A percentile compares a stretch with the other conserved stretches of the same genome.
Evolutionary conservation across 2,113 vertebrate species (phyloP).

Genomic region (Mobula hypostoma): DNA sequence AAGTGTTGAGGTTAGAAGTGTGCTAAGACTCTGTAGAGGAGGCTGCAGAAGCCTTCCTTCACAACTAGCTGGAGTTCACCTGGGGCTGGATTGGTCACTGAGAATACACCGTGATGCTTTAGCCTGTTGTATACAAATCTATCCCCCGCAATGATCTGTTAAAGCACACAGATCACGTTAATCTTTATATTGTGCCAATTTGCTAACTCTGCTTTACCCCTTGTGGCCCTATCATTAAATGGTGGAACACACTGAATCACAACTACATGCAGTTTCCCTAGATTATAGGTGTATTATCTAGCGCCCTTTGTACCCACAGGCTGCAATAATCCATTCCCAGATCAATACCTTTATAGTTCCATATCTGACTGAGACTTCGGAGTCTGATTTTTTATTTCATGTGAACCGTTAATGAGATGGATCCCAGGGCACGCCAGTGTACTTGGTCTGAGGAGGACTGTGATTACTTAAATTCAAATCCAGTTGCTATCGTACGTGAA

Average conservation of each 20-base stretch:
- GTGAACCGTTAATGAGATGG: neutral
- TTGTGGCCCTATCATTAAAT: neutral
- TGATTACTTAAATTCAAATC: neutral
- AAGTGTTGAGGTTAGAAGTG: too few relatives aligned
- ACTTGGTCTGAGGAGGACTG: neutral
- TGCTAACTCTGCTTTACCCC: neutral
- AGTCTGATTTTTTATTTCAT: neutral
- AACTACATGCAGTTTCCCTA: neutral
- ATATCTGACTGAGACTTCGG: neutral
- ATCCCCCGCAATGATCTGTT: neutral
- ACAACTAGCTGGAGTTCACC: too few relatives aligned
- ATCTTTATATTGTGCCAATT: neutral
- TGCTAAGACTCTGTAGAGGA: too few relatives aligned
- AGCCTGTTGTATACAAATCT: too few relatives aligned
- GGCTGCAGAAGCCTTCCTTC: too few relatives aligned
- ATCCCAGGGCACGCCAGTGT: neutral
- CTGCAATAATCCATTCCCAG: too few relatives aligned
- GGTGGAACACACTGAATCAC: neutral
- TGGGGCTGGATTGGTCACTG: too few relatives aligned
- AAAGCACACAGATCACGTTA: neutral
- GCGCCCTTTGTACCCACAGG: too few relatives aligned
- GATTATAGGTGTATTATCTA: neutral
- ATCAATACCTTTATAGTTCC: neutral
- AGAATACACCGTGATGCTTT: too few relatives aligned
- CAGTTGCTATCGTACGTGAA: neutral